Conservation (phyloP, 53 echinoderm and acorn worm species). For the Antedon mediterranea region DNA sequence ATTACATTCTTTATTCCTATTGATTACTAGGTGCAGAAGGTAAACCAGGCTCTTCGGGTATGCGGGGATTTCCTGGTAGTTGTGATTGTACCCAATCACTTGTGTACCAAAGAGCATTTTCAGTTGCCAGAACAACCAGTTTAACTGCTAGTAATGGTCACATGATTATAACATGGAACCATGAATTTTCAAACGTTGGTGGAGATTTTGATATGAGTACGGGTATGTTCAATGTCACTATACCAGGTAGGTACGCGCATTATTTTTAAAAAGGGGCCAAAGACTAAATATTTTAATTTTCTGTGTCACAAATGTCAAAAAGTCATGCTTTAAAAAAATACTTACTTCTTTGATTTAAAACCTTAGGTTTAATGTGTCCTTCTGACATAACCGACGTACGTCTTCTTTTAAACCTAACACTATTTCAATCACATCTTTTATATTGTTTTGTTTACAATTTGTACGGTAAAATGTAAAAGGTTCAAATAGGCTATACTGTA, state of each 20-base stretch:
- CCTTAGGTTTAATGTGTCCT: too few species aligned
- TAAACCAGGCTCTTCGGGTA: slow-evolving; percentile 13
- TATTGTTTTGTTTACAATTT: too few species aligned
- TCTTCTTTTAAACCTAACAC: too few species aligned
- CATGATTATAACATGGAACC: slow-evolving; percentile 53
- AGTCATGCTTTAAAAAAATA: too few species aligned
- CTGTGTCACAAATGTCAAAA: too few species aligned
- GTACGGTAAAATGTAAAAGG: too few species aligned
- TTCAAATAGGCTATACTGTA: too few species aligned
- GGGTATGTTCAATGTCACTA: slow-evolving; percentile 57
- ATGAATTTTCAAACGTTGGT: slow-evolving; percentile 51
- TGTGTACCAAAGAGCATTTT: slow-evolving; percentile 26
- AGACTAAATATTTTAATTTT: too few species aligned
- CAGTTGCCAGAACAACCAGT: slow-evolving; percentile 45
- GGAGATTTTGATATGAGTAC: slow-evolving; percentile 53
- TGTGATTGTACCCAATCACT: background rate
- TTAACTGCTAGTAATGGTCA: slow-evolving; percentile 37
- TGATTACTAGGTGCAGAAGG: slow-evolving; percentile 10
- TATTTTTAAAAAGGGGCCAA: too few species aligned
- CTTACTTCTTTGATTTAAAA: too few species aligned
- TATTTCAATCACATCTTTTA: too few species aligned
- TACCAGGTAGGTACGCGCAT: slow-evolving; percentile 37
- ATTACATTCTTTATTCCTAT: background rate
- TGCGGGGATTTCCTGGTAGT: slow-evolving; percentile 1
- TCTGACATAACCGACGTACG: too few species aligned